Conservation (phyloP, 2,113 vertebrate genomes). For the Gopherus evgoodei region DNA sequence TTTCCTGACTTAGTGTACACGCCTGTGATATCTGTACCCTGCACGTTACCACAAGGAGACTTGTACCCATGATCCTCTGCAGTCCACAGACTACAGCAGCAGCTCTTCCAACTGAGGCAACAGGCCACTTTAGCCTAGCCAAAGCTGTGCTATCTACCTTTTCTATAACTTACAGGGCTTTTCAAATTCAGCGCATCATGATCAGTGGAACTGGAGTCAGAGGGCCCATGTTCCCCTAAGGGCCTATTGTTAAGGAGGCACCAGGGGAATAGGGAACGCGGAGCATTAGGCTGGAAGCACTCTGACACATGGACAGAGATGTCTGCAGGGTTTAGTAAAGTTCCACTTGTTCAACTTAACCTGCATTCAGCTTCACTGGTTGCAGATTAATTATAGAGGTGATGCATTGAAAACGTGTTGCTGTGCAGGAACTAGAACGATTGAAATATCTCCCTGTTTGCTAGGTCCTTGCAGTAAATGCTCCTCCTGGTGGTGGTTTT, state of each 20-base stretch:
- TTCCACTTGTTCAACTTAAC: not conserved
- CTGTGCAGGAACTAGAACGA: not conserved
- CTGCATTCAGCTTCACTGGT: not conserved
- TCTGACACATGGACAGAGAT: not conserved
- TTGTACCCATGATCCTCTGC: not conserved
- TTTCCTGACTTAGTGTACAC: not conserved
- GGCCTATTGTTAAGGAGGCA: not conserved
- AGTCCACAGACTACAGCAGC: not conserved
- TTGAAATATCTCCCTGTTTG: not conserved
- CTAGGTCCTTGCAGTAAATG: not conserved
- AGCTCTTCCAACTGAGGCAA: not conserved
- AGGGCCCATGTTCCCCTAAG: no score
- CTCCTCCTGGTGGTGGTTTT: not conserved
- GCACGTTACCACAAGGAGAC: not conserved
- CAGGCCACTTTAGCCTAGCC: not conserved
- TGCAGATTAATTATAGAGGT: not conserved
- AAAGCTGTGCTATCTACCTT: not conserved
- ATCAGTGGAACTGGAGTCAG: no score
- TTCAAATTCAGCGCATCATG: not conserved
- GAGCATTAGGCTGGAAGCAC: not conserved
- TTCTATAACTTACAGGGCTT: not conserved
- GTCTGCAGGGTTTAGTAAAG: not conserved
- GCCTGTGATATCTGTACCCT: not conserved
- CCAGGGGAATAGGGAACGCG: not conserved
- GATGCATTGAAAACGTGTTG: not conserved